These are phyloP conservation scores for Myotis davidii DNA, from an alignment of 2,113 vertebrate species.

Conservation along the genomic window DNA sequence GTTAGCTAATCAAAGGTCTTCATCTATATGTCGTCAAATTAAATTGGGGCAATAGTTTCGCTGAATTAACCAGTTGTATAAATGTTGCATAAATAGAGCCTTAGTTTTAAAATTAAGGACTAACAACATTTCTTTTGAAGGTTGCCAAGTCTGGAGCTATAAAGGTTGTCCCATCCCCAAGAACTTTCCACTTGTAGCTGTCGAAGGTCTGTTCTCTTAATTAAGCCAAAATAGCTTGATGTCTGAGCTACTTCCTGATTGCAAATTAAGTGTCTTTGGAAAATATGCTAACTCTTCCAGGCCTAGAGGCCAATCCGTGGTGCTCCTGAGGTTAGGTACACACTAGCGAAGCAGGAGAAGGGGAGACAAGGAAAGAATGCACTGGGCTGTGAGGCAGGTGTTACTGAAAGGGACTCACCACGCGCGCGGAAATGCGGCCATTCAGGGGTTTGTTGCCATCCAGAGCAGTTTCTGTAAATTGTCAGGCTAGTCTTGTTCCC, in stretches of 20 bases:
- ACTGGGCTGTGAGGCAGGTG: neutral
- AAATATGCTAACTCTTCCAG: conserved; percentile 31
- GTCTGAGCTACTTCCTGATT: conserved; percentile 62
- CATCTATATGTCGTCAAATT: conserved; percentile 39
- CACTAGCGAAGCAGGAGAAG: neutral
- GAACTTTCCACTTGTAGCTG: conserved; percentile 68
- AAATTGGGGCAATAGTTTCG: conserved; percentile 5
- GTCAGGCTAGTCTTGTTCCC: neutral
- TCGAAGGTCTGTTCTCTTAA: conserved; percentile 65
- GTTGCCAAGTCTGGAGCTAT: conserved; percentile 61
- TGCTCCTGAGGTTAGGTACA: neutral
- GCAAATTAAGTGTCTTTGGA: conserved; percentile 57
- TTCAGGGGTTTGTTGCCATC: neutral
- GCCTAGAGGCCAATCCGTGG: neutral
- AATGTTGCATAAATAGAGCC: conserved; percentile 49
- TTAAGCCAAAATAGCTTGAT: conserved; percentile 64
- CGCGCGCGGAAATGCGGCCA: neutral
- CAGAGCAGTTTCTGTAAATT: neutral
- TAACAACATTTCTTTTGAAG: conserved; percentile 44
- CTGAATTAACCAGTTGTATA: conserved; percentile 61
- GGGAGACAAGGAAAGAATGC: neutral
- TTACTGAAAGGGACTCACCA: neutral
- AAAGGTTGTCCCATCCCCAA: conserved; percentile 57
- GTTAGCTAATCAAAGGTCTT: conserved; percentile 50
- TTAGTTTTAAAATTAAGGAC: conserved; percentile 62